Evolutionary conservation across 2,797 vertebrate genomes (phyloP).

Genomic region (Spheniscus humboldti): DNA sequence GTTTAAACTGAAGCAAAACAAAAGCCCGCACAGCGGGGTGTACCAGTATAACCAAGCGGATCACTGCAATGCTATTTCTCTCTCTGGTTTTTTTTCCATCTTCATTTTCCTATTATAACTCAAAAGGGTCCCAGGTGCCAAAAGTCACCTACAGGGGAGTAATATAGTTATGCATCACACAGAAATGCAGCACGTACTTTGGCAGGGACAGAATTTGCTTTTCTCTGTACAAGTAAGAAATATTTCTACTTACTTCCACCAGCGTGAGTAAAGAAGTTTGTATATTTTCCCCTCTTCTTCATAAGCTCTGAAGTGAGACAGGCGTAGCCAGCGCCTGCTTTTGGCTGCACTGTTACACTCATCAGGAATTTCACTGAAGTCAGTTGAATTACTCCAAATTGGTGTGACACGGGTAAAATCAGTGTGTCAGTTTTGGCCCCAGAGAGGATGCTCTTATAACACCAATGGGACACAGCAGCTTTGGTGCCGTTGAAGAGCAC

Average conservation of each 20-base stretch:
- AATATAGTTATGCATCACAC: background rate
- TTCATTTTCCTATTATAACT: background rate
- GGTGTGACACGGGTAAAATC: background rate
- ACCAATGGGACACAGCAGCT: background rate
- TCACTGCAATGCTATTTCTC: background rate
- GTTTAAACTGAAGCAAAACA: background rate
- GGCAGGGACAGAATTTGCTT: background rate
- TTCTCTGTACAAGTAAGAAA: background rate
- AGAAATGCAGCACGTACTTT: background rate
- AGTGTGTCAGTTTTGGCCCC: background rate
- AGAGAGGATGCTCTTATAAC: background rate
- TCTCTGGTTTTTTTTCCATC: too few relatives aligned
- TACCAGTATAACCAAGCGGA: background rate
- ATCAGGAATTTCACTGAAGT: background rate
- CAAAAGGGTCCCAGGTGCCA: background rate
- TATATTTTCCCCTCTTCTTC: background rate
- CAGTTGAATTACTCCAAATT: background rate
- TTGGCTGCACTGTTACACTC: background rate
- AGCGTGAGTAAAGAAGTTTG: background rate
- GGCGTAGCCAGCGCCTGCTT: background rate
- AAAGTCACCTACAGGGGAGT: background rate
- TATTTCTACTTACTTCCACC: background rate
- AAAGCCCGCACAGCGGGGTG: rapidly evolving
- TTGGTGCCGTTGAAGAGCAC: background rate
- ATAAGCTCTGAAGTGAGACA: background rate